Conservation (phyloP, 2,888 invertebrate species). For the Drosophila niveifrons region DNA sequence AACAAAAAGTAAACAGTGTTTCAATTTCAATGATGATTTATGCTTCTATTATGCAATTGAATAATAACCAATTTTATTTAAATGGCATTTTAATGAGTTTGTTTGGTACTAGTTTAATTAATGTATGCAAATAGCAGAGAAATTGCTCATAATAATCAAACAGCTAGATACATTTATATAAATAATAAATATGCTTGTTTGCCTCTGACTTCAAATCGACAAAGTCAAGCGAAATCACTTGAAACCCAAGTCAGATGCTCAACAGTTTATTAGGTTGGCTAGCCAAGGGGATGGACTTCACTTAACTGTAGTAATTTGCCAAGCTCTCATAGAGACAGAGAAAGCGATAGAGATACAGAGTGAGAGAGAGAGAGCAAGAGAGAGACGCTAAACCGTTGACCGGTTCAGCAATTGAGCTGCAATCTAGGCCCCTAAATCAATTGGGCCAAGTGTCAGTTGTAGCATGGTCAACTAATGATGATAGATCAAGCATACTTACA, state of each 20-base stretch:
- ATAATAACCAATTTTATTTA: slow-evolving; percentile 22
- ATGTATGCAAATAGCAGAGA: slow-evolving; percentile 18
- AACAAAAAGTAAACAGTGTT: background rate
- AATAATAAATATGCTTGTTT: background rate
- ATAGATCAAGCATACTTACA: slow-evolving; percentile 68
- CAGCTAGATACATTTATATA: background rate
- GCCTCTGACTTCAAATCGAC: background rate
- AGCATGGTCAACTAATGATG: slow-evolving; percentile 78
- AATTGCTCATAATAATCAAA: background rate
- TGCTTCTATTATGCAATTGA: slow-evolving; percentile 31
- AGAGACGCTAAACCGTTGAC: slow-evolving; percentile 15
- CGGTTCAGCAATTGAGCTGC: slow-evolving; percentile 49
- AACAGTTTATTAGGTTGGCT: slow-evolving; percentile 3
- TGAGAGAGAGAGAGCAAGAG: background rate
- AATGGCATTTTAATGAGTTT: slow-evolving; percentile 40
- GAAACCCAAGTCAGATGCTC: background rate
- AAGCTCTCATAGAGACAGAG: background rate
- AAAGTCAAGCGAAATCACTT: background rate
- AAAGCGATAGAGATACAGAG: no score
- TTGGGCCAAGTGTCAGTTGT: slow-evolving; percentile 72
- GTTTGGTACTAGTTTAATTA: slow-evolving; percentile 41
- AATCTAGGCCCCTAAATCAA: slow-evolving; percentile 67
- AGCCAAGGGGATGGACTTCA: background rate
- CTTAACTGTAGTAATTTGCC: slow-evolving; percentile 13
- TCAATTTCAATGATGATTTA: slow-evolving; percentile 39